Evolutionary conservation across 2,888 invertebrate species (phyloP).

Genomic region (Hofmannophila pseudospretella): DNA sequence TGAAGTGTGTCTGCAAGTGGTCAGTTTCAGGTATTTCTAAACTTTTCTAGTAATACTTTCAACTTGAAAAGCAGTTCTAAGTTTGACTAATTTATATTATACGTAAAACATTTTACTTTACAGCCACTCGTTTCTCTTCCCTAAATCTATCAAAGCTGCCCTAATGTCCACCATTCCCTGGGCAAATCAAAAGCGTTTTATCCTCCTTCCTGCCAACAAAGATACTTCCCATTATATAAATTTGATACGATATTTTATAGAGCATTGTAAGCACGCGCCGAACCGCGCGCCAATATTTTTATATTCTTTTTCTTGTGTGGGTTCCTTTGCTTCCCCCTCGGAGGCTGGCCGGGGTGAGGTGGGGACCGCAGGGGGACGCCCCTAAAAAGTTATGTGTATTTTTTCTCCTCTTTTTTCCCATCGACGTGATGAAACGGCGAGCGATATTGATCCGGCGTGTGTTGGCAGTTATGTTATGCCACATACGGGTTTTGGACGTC

Average conservation of each 20-base stretch:
- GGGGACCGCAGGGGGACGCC: slow-evolving; percentile 48
- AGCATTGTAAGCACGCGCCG: slow-evolving; percentile 64
- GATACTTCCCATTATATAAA: slow-evolving; percentile 64
- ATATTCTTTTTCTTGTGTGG: slow-evolving; percentile 48
- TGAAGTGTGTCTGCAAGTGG: no score
- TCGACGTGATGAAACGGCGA: slow-evolving; percentile 72
- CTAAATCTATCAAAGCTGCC: slow-evolving; percentile 41
- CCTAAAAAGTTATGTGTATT: slow-evolving; percentile 78
- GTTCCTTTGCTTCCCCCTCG: slow-evolving; percentile 8
- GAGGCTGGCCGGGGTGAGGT: slow-evolving; percentile 22
- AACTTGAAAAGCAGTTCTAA: no score
- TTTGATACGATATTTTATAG: slow-evolving; percentile 70
- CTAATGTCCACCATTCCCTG: slow-evolving; percentile 45
- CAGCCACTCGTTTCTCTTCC: slow-evolving; percentile 15
- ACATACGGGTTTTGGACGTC: slow-evolving; percentile 7
- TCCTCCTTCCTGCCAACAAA: slow-evolving; percentile 53
- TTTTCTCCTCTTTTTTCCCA: slow-evolving; percentile 75
- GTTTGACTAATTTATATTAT: no score
- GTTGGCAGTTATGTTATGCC: slow-evolving; percentile 28
- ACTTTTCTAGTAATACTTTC: no score
- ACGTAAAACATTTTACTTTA: no score
- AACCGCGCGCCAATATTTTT: slow-evolving; percentile 38
- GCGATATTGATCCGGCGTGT: slow-evolving; percentile 64
- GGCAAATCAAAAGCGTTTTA: slow-evolving; percentile 46
- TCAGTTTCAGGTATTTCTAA: no score